Conservation (phyloP, 2,113 vertebrate genomes). For the Promerops cafer region DNA sequence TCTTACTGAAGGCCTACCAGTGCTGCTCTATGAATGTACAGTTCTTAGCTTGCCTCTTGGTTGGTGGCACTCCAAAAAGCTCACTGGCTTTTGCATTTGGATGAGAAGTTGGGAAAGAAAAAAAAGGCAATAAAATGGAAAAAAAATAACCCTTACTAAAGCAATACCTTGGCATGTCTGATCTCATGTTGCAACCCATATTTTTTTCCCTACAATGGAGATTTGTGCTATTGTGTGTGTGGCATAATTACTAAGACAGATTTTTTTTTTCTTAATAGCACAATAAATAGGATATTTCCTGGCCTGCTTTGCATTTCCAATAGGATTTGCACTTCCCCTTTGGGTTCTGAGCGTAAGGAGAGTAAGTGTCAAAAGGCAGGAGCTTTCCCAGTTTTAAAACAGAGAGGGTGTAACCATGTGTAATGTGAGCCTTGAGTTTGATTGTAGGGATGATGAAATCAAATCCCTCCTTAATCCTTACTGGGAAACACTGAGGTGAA, state of each 20-base stretch:
- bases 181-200: conserved; percentile 24
- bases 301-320: conserved; percentile 22
- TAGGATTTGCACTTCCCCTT: conserved; percentile 61
- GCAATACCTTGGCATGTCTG: conserved; percentile 23
- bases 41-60: neutral
- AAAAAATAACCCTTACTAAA: neutral
- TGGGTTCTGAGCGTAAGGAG: conserved; percentile 13
- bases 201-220: conserved; percentile 26
- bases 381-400: conserved; percentile 38
- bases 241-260: conserved; percentile 39
- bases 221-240: conserved; percentile 55
- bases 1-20: conserved; percentile 6
- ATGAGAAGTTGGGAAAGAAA: neutral
- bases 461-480: conserved; percentile 22
- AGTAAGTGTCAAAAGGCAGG: conserved; percentile 61
- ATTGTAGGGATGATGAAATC: conserved; percentile 25
- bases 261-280: conserved; percentile 12
- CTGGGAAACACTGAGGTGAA: neutral
- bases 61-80: conserved; percentile 48
- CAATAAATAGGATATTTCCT: conserved; percentile 69
- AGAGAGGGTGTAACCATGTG: neutral
- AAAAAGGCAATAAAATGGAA: neutral
- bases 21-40: neutral
- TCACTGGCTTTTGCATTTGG: conserved; percentile 40
- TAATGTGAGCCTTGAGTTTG: conserved; percentile 12